Percentiles rank a stretch among this genome's conserved stretches.
These are phyloP conservation scores for Diuraphis noxia DNA, from an alignment of 1,140 invertebrate species.

Conservation along the genomic window DNA sequence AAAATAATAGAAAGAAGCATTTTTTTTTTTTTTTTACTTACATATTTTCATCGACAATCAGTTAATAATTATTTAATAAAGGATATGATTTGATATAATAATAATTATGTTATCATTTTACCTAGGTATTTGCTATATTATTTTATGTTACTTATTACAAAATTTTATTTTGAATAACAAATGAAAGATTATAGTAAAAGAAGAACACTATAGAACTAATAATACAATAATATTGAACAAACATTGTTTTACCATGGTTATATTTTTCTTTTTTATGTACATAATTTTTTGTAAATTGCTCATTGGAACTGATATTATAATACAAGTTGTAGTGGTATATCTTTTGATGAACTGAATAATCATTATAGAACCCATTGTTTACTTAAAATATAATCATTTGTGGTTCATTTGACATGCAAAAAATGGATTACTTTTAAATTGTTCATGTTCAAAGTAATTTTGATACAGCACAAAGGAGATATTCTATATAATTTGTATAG, in stretches of 20 bases:
- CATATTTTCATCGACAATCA: background rate
- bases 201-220: no score
- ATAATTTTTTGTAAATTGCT: background rate
- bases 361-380: background rate
- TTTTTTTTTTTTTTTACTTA: background rate
- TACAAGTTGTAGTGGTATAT: background rate
- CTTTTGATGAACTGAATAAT: background rate
- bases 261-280: background rate
- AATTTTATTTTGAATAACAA: no score
- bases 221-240: no score
- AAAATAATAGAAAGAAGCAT: background rate
- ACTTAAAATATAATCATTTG: background rate
- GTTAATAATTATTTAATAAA: background rate
- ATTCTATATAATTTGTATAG: background rate
- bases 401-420: conserved; percentile 8
- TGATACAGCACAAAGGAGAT: background rate
- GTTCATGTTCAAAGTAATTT: conserved; percentile 11
- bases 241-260: no score
- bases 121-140: no score
- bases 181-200: no score
- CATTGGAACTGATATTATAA: background rate
- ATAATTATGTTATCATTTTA: no score
- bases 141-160: no score
- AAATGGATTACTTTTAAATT: conserved; percentile 20
- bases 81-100: background rate